These are phyloP conservation scores for Mayetiola destructor DNA, from an alignment of 2,888 invertebrate genomes.

Conservation along the genomic window DNA sequence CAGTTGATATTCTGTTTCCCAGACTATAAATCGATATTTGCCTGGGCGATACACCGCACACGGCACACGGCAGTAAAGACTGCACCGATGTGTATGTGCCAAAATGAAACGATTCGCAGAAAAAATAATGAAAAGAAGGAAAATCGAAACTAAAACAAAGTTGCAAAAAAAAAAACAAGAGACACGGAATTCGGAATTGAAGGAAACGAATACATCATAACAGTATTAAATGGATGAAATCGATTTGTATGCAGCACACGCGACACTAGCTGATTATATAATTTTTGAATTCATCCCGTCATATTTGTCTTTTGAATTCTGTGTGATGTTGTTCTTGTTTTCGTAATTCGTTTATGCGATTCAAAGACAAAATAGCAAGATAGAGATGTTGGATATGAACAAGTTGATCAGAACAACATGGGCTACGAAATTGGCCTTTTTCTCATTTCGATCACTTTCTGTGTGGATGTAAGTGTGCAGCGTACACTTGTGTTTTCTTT, in stretches of 20 bases:
- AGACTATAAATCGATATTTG: no score
- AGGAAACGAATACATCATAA: slow-evolving; percentile 13
- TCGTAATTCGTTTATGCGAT: neutral
- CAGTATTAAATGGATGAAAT: slow-evolving; percentile 12
- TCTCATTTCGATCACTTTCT: neutral
- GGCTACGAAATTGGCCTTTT: neutral
- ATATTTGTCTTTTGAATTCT: slow-evolving; percentile 10
- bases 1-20: no score
- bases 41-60: no score
- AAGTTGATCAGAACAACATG: neutral
- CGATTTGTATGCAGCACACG: slow-evolving; percentile 14
- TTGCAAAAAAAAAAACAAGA: neutral
- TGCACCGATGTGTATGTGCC: neutral
- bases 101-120: neutral
- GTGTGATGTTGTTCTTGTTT: neutral
- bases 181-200: no score
- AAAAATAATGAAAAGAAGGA: neutral
- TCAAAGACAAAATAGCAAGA: neutral
- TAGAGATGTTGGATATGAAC: no score
- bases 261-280: slow-evolving; percentile 15
- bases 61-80: no score
- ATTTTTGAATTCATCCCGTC: slow-evolving; percentile 15
- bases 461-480: neutral
- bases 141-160: neutral
- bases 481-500: no score